Percentiles rank a stretch among this genome's conserved stretches.
phyloP scores from a whole-genome alignment of 2,113 vertebrate species.

The Turnix velox region DNA sequence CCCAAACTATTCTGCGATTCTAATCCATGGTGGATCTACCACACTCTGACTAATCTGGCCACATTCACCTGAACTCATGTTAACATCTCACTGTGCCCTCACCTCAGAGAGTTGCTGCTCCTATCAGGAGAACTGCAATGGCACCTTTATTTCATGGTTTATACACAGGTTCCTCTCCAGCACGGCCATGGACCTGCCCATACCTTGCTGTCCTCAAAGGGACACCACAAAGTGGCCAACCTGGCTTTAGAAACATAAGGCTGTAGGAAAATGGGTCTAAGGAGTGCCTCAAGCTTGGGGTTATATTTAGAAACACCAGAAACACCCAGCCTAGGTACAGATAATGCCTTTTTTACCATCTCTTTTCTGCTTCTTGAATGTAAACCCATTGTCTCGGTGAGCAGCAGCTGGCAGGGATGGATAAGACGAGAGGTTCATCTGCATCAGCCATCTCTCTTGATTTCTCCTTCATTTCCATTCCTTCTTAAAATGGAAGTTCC shows the following conservation, averaged over 20 bases:
- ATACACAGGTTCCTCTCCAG: background rate
- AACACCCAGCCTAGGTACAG: background rate
- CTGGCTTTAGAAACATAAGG: accelerated
- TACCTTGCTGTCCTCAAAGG: background rate
- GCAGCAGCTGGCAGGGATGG: background rate
- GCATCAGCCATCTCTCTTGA: background rate
- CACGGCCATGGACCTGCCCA: background rate
- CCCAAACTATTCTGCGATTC: no score
- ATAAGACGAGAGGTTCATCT: background rate
- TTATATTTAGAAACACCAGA: background rate
- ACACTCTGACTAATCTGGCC: accelerated
- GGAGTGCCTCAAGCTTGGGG: background rate
- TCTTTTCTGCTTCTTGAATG: background rate
- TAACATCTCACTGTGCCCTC: background rate
- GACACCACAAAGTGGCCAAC: background rate
- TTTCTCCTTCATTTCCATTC: slow-evolving; percentile 32
- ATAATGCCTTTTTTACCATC: background rate
- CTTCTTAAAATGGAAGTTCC: slow-evolving; percentile 13
- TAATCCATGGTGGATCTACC: background rate
- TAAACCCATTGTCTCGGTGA: background rate
- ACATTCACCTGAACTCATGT: background rate
- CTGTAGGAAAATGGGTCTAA: background rate
- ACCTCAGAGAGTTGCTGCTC: background rate
- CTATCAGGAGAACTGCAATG: background rate
- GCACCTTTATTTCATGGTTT: accelerated